Evolutionary conservation across 2,113 vertebrate genomes (phyloP), one percentile per base, ranked within the genome.

Genomic region (Sialia sialis): DNA sequence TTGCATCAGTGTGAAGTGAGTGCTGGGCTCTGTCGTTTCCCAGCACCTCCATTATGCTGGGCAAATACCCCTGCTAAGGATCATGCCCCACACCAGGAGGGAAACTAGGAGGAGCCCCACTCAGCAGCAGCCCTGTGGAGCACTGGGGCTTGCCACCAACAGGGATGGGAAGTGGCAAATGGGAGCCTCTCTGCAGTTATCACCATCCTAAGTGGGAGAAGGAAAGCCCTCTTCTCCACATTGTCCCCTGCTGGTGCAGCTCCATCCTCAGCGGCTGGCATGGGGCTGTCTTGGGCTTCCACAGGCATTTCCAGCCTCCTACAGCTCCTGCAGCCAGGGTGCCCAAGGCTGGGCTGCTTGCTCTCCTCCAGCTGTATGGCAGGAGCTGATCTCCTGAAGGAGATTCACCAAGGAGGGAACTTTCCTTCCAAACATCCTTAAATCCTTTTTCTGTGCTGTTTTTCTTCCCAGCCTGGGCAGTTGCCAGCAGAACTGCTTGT

Each of bases 401-500:
- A 75, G 58, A 84, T 25, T 26, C 10, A 7, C n/a, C 48, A 56
- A 46, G 20, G 49, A 52, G 34, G 13, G 63, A 51, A 80, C 18
- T 55, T 85, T 63, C 67, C 75, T 93, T 90, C 75, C 32, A 75
- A 90, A 68, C 59, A 85, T 34, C 52, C 77, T 90, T 82, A 84
- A 87, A 90, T 59, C 82, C 56, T 73, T 49, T 20, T 84, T 83
- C 54, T 87, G 52, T 11, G 36, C 82, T 91, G 85, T 73, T 93
- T 93, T 83, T 82, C 88, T 79, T 70, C 62, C 44, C 4, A 0
- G 82, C 46, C 75, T 93, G 88, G 90, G 82, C 29, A 34, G 85
- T 41, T 91, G 94, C 94, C 90, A 94, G 83, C 66, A 95, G 63
- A 96, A 83, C 63, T 87, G 74, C 78, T 85, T 85, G 87, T 59